Evolutionary conservation across 2,888 invertebrate genomes (phyloP).

Genomic region (Cheiracanthium punctorium): DNA sequence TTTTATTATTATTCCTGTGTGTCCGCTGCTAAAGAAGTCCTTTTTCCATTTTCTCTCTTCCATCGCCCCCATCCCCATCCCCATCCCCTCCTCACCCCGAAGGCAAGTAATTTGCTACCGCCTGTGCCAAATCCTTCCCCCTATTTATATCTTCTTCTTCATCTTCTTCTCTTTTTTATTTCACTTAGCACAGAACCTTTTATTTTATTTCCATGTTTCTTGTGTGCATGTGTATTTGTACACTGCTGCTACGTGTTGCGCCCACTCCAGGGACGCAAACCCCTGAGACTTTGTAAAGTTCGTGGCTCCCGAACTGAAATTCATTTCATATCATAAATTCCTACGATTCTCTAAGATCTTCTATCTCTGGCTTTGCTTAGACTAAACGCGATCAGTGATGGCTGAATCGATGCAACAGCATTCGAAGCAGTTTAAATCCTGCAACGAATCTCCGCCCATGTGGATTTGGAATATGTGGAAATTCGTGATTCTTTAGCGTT

Average conservation of each 20-base stretch:
- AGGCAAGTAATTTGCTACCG: constrained; percentile 70
- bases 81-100: constrained; percentile 18
- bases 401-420: no score
- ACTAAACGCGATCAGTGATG: no score
- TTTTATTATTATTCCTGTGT: constrained; percentile 30
- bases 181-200: constrained; percentile 18
- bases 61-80: constrained; percentile 21
- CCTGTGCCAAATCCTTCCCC: constrained; percentile 63
- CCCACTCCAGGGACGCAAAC: neutral
- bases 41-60: constrained; percentile 63
- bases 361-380: no score
- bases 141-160: constrained; percentile 32
- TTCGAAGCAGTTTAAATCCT: no score
- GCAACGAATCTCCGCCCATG: no score
- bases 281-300: no score
- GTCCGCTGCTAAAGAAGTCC: constrained; percentile 65
- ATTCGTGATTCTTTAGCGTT: no score
- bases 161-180: constrained; percentile 33
- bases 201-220: constrained; percentile 64
- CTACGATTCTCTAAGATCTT: no score
- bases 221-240: constrained; percentile 46
- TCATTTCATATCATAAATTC: no score
- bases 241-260: constrained; percentile 11
- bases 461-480: no score
- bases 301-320: no score